Base-by-base conservation (phyloP, 2,797 vertebrate species). In the Sarcoramphus papa region DNA sequence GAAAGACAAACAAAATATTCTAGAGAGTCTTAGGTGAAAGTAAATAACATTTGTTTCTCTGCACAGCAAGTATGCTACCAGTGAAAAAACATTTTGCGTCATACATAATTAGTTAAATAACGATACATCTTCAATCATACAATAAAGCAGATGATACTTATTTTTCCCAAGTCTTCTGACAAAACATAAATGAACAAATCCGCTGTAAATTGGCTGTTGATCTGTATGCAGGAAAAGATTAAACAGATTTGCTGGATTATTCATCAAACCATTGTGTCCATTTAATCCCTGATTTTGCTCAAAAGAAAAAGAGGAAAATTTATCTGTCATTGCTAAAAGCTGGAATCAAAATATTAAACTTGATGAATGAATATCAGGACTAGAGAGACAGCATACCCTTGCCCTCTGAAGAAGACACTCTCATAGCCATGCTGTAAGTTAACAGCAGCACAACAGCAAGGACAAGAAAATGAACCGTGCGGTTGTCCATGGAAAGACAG, bases 181-280 rank as follows among this genome's bases (percentile, higher is more conserved):
- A 80, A 47, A 81, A 85, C 14, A 73, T 92, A 77, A 93, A 93
- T 41, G 47, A 94, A 81, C 27, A 80, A 93, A 92, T 68, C 51
- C 59, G 90, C 60, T 21, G 74, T 30, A 96, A 97, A 88, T 45
- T 70, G 56, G 63, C 82, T 73, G 53, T 50, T 45, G 57, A 88
- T 91, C 43, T 73, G n/a, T 7, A 67, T 30, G 33, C 16, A 13
- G 30, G 31, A 48, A 74, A 93, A 87, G 70, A 93, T 69, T 65
- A 51, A 74, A 78, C 51, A 93, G 86, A 92, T 83, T 88, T 74
- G 23, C 73, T 90, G 78, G 90, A 87, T 96, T 96, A 97, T 94
- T 96, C 72, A 95, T 88, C 90, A 88, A 82, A 95, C 83, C 50
- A 78, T 67, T 78, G 60, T 86, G 54, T 70, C 85, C 35, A 43